Base-by-base conservation (phyloP, 2,113 vertebrate species). In the Rana temporaria region DNA sequence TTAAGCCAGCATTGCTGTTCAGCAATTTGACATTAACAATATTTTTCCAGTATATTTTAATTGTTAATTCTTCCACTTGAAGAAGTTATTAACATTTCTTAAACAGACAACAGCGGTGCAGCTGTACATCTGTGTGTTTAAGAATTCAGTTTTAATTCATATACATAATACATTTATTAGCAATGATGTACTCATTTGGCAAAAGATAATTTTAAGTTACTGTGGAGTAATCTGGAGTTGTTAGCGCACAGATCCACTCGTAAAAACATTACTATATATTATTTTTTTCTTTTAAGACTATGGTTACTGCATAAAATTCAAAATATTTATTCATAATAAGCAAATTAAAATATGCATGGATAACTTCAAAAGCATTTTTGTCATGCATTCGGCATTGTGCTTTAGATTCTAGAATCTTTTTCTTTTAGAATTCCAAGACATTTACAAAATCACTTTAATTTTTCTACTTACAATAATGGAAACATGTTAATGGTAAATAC, bases 191-290 rank as follows among this genome's bases (percentile, higher is more conserved):
- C 70, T 57, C 55, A 32, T 57, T 34, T 74, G 26, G 26, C 60
- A 32, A 75, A 60, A 24, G 57, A 75, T 34, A 22, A 59, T 74
- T 74, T 60, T 74, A 74, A 60, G 70, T 57, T 38, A 74, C 26
- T 75, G 11, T 20, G 14, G 32, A 74, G 72, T 38, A 38, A 60
- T 60, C 32, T 22, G 34, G 4, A 48, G 56, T 32, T 75, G n/a
- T 42, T 62, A 62, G 12, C 24, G 57, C 57, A 62, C 30, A 38
- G 56, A 60, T 75, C 57, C n/a, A 4, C 20, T 60, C 72, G 24
- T 42, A 62, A 62, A 74, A 75, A 75, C 38, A 19, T 42, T 42
- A 75, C 72, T 48, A 48, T 75, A 42, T 38, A 75, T 62, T 62
- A 22, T 60, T 75, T 74, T 75, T 75, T 62, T 60, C 42, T 60